Evolutionary conservation across 2,797 vertebrate genomes (phyloP), one percentile per base, ranked within the genome.

Genomic region (Neosalanx taihuensis): DNA sequence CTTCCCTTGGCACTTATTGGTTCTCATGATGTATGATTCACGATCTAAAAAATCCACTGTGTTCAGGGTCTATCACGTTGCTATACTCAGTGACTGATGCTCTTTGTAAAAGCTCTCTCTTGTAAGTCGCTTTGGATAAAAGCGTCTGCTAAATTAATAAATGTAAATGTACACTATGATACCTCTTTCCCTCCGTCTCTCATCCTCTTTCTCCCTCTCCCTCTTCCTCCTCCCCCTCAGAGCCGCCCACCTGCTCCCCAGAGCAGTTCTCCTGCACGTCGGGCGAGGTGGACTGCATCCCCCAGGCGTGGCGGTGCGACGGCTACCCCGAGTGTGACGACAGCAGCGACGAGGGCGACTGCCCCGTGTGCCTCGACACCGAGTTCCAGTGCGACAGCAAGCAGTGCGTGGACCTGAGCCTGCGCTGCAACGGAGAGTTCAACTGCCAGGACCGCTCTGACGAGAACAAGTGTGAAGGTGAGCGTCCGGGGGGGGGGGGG

Each of bases 281-380:
- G 0, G 97, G 97, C 0, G 97, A 99, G 84, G 96, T 98, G 82
- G 97, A 98, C 92, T 99, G 97, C 81, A 99, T 99, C 83, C 97
- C 97, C 0, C 94, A 95, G 84, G 94, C 95, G 0, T 99, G 97
- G 97, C 88, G 96, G 2, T 99, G 97, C 0, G 97, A 99, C 62
- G 97, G 97, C 0, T 96, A 92, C 79, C 87, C 94, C 0, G 97
- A 99, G 71, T 99, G 97, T 0, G 95, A 97, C 41, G 97, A 99
- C 82, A 88, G 93, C 81, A 99, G 97, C 1, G 97, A 99, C 0
- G 97, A 99, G 76, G 92, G 93, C 20, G 93, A 96, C 82, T 99
- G 97, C 71, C 97, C 97, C 0, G 90, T 98, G 5, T 99, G 97
- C 86, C 96, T 95, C 0, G 94, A 95, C 4, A 81, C 84, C 0